A percentile compares a stretch with the other conserved stretches of the same genome.
These are phyloP conservation scores for Zaprionus vittiger DNA, from an alignment of 1,140 invertebrate genomes.

Conservation along the genomic window DNA sequence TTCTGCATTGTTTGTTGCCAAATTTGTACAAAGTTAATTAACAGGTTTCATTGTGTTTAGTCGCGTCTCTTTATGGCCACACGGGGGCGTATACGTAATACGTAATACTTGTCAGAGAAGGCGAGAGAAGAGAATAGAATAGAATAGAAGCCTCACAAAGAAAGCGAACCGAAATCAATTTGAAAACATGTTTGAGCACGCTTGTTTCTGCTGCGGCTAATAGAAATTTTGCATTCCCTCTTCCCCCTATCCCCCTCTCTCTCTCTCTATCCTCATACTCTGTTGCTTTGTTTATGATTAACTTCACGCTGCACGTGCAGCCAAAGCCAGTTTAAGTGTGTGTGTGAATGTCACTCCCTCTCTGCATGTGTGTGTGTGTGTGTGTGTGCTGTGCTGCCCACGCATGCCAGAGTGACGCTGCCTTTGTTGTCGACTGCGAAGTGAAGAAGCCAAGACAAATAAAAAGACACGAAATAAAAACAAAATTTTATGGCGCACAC, in stretches of 20 bases:
- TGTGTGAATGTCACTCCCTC: constrained; percentile 24
- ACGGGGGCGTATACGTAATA: constrained; percentile 71
- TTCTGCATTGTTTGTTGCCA: constrained; percentile 48
- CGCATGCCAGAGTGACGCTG: constrained; percentile 42
- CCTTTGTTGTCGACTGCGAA: constrained; percentile 13
- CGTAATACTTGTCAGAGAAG: constrained; percentile 2
- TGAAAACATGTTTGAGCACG: constrained; percentile 40
- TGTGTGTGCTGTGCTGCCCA: constrained; percentile 28
- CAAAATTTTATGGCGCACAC: constrained; percentile 49
- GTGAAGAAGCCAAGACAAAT: constrained; percentile 65
- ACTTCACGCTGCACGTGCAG: constrained; percentile 61
- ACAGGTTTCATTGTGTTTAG: constrained; percentile 70
- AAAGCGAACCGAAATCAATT: constrained; percentile 51
- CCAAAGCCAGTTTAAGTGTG: constrained; percentile 20
- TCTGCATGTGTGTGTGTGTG: background rate
- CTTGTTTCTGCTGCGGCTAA: constrained; percentile 25
- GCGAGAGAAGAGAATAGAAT: background rate
- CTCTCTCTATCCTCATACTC: background rate
- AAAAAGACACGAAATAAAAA: constrained; percentile 59
- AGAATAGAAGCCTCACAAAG: constrained; percentile 26
- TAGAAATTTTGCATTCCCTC: constrained; percentile 37
- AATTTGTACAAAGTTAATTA: constrained; percentile 78
- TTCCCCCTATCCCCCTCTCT: background rate
- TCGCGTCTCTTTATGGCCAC: constrained; percentile 46
- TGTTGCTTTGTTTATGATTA: constrained; percentile 44